Evolutionary conservation across 2,113 vertebrate genomes (phyloP).

Genomic region (Mellivora capensis): DNA sequence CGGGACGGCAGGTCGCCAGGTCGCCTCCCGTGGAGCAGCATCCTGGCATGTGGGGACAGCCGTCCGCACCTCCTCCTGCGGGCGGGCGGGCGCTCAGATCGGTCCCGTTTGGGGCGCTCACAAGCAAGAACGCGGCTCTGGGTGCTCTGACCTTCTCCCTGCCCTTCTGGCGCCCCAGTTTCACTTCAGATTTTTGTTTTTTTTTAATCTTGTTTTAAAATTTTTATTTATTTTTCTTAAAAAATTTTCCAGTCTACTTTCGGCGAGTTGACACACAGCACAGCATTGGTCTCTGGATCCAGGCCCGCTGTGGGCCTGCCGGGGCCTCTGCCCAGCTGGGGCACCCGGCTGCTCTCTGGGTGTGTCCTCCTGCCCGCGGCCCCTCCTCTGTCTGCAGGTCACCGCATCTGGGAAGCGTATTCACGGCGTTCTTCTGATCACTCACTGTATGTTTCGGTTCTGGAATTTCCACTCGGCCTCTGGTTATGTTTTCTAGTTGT

Average conservation of each 20-base stretch:
- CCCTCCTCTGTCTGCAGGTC: not conserved
- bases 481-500: not conserved
- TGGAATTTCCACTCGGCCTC: not conserved
- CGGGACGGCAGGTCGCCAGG: not conserved
- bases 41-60: too few species aligned
- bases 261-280: too few species aligned
- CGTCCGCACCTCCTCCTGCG: too few species aligned
- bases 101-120: fast-evolving
- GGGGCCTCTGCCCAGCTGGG: fast-evolving
- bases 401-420: too few species aligned
- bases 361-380: fast-evolving
- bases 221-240: too few species aligned
- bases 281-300: too few species aligned
- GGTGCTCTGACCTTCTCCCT: not conserved
- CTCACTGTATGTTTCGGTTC: not conserved
- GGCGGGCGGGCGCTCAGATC: fast-evolving
- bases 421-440: not conserved
- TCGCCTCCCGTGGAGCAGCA: too few species aligned
- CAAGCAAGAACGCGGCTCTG: fast-evolving
- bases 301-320: too few species aligned
- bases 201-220: too few species aligned
- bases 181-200: too few species aligned
- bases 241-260: too few species aligned
- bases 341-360: not conserved
- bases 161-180: fast-evolving